Evolutionary conservation across 2,113 vertebrate genomes (phyloP), one percentile per base, ranked within the genome.

Genomic region (Apodemus sylvaticus): DNA sequence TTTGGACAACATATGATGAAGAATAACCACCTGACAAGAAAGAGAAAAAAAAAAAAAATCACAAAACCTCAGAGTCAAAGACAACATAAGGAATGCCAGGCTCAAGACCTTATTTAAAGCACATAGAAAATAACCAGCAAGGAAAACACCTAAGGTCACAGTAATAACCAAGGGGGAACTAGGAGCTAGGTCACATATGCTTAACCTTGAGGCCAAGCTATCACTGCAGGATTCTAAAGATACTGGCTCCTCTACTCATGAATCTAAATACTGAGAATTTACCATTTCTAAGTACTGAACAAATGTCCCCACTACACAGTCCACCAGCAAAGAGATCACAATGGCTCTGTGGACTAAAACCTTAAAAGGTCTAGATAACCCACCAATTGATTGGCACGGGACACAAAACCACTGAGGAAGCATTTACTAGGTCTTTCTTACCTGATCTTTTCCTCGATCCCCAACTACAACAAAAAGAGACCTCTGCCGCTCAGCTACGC

Each of bases 1-100:
- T 98, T 99, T 99, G 53, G 99, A 99, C 94, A 99, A 73, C 99
- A 99, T 99, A 97, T 99, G 99, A 97, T 99, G 99, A 42, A 99
- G 99, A 95, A 99, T 99, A 73, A 99, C 99, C 76, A 99, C 99
- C 99, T 99, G 98, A 29, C 93, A 96, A 96, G 86, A 74, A 73
- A 10, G 53, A n/a, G 13, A 9, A 53, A 88, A 68, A 96, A 87
- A 73, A 88, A 68, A 96, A 89, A 94, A 1, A 89, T 0, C 53
- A 89, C 45, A 81, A 82, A 86, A 14, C 39, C 17, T 95, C 64
- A 92, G 77, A 29, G 11, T 16, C 34, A 39, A 89, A 89, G 39
- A 48, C 51, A 86, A 36, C n/a, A 71, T 5, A 36, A 3, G 79
- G 34, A 90, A 82, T 48, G 11, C 77, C 60, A 90, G 17, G 22